These are phyloP conservation scores for Trematocara caparti DNA, from an alignment of 2,797 vertebrate species.

Conservation along the genomic window DNA sequence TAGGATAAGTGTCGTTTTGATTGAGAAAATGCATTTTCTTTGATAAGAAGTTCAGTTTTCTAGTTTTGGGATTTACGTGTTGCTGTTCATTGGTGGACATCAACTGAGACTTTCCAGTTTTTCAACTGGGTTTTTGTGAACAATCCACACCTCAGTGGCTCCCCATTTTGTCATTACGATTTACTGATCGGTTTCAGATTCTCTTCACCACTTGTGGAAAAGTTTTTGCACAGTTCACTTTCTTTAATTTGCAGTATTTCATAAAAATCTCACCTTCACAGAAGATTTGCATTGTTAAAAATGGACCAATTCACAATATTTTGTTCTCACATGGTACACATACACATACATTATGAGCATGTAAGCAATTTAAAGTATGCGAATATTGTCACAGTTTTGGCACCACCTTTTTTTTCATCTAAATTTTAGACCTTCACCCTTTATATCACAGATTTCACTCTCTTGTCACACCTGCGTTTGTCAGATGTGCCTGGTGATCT, in stretches of 20 bases:
- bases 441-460: neutral
- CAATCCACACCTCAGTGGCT: neutral
- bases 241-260: neutral
- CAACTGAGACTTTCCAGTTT: neutral
- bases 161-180: neutral
- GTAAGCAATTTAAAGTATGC: neutral
- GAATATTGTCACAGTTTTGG: neutral
- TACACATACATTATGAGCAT: neutral
- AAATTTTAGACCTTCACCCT: neutral
- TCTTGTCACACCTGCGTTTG: neutral
- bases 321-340: neutral
- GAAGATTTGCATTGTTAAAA: neutral
- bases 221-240: neutral
- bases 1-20: neutral
- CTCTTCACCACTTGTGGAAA: neutral
- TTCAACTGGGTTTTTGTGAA: neutral
- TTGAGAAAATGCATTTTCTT: neutral
- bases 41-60: neutral
- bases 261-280: neutral
- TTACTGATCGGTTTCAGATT: neutral
- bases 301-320: neutral
- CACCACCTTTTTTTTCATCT: neutral
- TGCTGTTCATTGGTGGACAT: neutral
- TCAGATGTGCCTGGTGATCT: conserved; percentile 5
- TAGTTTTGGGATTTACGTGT: neutral